Evolutionary conservation across 2,113 vertebrate genomes (phyloP), one percentile per base, ranked within the genome.

Genomic region (Lepisosteus oculatus): DNA sequence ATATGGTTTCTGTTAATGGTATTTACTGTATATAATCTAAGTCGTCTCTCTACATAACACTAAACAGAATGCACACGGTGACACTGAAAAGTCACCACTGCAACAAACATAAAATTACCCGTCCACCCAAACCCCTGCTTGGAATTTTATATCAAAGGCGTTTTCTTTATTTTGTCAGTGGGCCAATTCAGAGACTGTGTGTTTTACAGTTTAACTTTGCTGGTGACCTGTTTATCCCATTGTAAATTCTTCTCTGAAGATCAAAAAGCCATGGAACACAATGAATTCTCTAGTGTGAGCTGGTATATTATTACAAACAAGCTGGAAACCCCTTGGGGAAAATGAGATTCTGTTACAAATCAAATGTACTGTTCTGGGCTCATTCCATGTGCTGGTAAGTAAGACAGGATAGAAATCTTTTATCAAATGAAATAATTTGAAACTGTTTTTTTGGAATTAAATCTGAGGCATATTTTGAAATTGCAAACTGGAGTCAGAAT

Each of bases 231-330:
- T 77, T 79, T 79, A 74, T 78, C 70, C 54, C 68, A 69, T 55
- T 73, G 74, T 74, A 68, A 78, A 72, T 69, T 74, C 74, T 76
- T 68, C 59, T 44, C 61, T 55, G 42, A 72, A 57, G 56, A 76
- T 73, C 72, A 68, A 67, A 76, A 75, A 74, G 54, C 57, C 55
- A 12, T 3, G 65, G 74, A 67, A 70, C 72, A 74, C 67, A 67
- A 68, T 64, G 63, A 78, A 70, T 74, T 74, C 74, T 75, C 64
- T 59, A 3, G 67, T 72, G 79, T 72, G 75, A 55, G 73, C 74
- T 67, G 72, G 75, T 72, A 72, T 79, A 76, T 79, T 77, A 77
- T 81, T 81, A 75, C 71, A 77, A 71, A 59, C 68, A 65, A 75
- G 73, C 61, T 73, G 65, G 74, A 61, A 76, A 79, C 65, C 74